A percentile compares a stretch with the other conserved stretches of the same genome.
These are phyloP conservation scores for Eurystomus gularis DNA, from an alignment of 2,113 vertebrate species.

Conservation along the genomic window DNA sequence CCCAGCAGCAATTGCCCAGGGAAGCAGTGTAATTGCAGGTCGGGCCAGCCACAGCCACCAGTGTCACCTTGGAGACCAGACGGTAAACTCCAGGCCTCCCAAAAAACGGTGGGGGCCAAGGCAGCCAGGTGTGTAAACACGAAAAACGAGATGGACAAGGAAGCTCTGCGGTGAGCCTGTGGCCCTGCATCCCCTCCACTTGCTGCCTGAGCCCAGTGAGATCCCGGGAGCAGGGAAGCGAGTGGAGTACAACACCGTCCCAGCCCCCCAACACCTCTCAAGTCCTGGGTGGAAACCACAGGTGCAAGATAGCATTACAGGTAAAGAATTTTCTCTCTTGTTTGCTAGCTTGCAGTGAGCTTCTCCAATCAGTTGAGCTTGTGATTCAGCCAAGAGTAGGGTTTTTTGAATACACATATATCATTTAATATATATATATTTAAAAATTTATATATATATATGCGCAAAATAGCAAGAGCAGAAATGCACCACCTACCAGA, in stretches of 20 bases:
- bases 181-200: background rate
- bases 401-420: too few species aligned
- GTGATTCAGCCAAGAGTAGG: background rate
- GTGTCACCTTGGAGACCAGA: constrained; percentile 47
- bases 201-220: fast-evolving
- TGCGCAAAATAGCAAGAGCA: background rate
- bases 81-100: constrained; percentile 25
- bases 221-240: fast-evolving
- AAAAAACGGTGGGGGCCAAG: background rate
- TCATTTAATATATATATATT: background rate
- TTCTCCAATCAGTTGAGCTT: background rate
- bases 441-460: background rate
- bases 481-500: background rate
- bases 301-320: background rate
- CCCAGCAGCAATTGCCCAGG: background rate
- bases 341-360: background rate
- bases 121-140: background rate
- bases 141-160: background rate
- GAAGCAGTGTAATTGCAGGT: background rate
- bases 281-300: background rate
- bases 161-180: background rate
- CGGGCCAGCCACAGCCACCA: background rate
- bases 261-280: background rate
- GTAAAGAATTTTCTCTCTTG: constrained; percentile 28
- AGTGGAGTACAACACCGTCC: fast-evolving